Evolutionary conservation across 37 sponge, comb jelly and placozoan genomes (phyloP), one percentile per base, ranked within the genome.

Genomic region (Chondrosia reniformis): DNA sequence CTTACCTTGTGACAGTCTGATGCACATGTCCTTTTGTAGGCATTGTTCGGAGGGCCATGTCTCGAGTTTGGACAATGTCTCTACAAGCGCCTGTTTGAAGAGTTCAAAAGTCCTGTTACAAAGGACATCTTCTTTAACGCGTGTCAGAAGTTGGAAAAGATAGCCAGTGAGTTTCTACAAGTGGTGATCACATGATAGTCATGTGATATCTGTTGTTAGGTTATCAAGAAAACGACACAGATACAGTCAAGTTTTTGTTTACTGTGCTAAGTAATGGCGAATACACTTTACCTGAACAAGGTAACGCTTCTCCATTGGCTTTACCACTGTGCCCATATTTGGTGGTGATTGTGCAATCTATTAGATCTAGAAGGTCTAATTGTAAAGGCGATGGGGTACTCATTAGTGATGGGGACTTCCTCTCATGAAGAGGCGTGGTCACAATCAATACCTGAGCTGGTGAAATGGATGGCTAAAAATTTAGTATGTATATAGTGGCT

Each of bases 1-100:
- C 19, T 9, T 8, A n/a, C 27, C 25, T 62, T 62, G 27, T 28
- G 8, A 28, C 27, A 62, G 27, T 24, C 63, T 62, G 63, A 9
- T 12, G 27, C 28, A 28, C 63, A 9, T 62, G 8, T 64, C 34
- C 66, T 64, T 19, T 6, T 25, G 41, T 6, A 69, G 72, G 72
- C 37, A 1, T n/a, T 69, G 72, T 86, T 86, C 62, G 81, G 86
- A 28, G 86, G 86, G 19, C 86, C 77, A 1, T 86, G 75, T 63
- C n/a, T 71, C 28, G 77, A 76, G 33, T 63, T 86, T 7, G 86
- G 86, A 6, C 67, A 86, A 13, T 46, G 76, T 3, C 86, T 86
- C 41, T 66, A 76, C 67, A 4, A 46, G 38, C 64, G 67, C 45
- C 43, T 86, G 74, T 80, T 86, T 19, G 69, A 59, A 9, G 38